phyloP scores from a whole-genome alignment of 2,888 invertebrate species.

The Trissolcus japonicus region DNA sequence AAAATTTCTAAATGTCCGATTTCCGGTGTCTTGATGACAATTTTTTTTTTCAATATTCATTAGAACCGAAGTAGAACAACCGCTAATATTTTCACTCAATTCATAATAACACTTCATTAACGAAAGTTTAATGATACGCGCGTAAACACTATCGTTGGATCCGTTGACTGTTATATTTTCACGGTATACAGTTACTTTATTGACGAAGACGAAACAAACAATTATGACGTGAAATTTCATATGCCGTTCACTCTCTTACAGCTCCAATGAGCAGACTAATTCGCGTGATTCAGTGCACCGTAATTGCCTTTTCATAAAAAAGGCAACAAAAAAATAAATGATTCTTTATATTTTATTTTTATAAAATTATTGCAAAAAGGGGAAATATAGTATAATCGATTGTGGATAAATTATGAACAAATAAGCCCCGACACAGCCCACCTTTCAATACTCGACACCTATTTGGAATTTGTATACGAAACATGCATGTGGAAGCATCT shows the following conservation, averaged over 20 bases:
- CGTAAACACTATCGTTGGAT: constrained; percentile 30
- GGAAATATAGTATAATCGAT: too few relatives aligned
- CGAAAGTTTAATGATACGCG: constrained; percentile 33
- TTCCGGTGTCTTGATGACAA: too few relatives aligned
- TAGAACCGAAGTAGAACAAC: neutral
- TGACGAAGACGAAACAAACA: constrained; percentile 54
- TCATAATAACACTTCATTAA: constrained; percentile 27
- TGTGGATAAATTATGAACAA: too few relatives aligned
- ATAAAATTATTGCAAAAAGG: too few relatives aligned
- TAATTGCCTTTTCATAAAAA: constrained; percentile 13
- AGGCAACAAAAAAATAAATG: too few relatives aligned
- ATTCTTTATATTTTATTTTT: too few relatives aligned
- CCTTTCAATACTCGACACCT: too few relatives aligned
- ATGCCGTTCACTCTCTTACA: constrained; percentile 15
- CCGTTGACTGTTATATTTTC: constrained; percentile 45
- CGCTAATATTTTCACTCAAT: constrained; percentile 5
- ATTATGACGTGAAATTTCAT: constrained; percentile 51
- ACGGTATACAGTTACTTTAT: constrained; percentile 54
- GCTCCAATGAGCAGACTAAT: constrained; percentile 43
- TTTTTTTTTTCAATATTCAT: too few relatives aligned
- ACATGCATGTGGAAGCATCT: too few relatives aligned
- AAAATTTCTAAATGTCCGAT: too few relatives aligned
- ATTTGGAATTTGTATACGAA: too few relatives aligned
- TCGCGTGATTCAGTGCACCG: constrained; percentile 17
- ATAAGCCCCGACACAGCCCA: too few relatives aligned